Base-by-base conservation (phyloP, 1,140 invertebrate species). In the Atopsyche davidsoni region DNA sequence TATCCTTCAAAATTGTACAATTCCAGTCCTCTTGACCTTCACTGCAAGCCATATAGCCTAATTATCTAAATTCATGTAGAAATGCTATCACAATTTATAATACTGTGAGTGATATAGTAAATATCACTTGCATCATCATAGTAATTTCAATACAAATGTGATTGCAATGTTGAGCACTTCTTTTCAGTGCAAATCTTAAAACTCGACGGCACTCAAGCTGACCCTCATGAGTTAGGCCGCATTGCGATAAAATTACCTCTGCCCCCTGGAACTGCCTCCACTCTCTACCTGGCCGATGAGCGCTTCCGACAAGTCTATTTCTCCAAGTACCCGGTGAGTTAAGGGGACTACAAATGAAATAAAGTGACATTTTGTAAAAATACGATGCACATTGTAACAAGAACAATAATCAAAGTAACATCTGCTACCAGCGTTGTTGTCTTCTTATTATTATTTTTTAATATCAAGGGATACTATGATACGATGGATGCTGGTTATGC, bases 401-500 rank as follows among this genome's bases (percentile, higher is more conserved):
- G n/a, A n/a, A n/a, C n/a, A n/a, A n/a, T n/a, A n/a, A 17, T 36
- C 13, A 47, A 47, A 19, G 4, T 34, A 23, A 31, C 11, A 35
- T 42, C 2, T n/a, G n/a, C n/a, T n/a, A n/a, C n/a, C n/a, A n/a
- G n/a, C 7, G n/a, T 28, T 7, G 6, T 7, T 28, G 25, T 7
- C 7, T 7, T 7, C 25, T 28, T 28, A 7, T n/a, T n/a, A n/a
- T n/a, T n/a, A n/a, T n/a, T n/a, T n/a, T 31, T 19, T 28, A 17
- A 21, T 46, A 16, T 53, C 35, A 49, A 94, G 90, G 92, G 91
- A n/a, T 96, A 85, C 65, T 96, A 96, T 59, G 91, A 96, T 60
- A 96, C 92, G 3, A 93, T 94, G 86, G 93, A 97, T 63, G 89
- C 90, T 1, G 93, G 92, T 0, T 90, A 85, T 61, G 76, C 81